Conservation (phyloP, 1,140 invertebrate genomes). For the Drosophila orosa region DNA sequence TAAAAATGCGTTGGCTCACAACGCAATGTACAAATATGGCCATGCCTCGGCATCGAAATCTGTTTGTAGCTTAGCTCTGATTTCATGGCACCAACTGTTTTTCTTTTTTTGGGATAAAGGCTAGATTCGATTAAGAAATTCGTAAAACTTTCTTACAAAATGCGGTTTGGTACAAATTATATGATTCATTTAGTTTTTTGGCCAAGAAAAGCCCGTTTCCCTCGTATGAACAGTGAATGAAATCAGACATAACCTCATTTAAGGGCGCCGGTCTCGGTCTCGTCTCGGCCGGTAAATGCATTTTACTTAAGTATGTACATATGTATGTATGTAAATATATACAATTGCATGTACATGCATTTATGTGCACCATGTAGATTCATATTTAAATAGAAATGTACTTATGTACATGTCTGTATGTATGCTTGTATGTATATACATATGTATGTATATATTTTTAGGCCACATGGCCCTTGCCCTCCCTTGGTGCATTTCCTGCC, state of each 20-base stretch:
- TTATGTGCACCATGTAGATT: background rate
- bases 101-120: background rate
- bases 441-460: conserved; percentile 7
- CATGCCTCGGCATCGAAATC: conserved; percentile 5
- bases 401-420: too few species aligned
- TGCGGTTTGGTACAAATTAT: background rate
- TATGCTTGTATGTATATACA: background rate
- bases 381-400: too few species aligned
- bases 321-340: background rate
- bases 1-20: conserved; percentile 28
- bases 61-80: conserved; percentile 20
- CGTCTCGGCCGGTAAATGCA: conserved; percentile 11
- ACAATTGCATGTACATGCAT: background rate
- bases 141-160: background rate
- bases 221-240: background rate
- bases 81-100: conserved; percentile 27
- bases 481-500: conserved; percentile 56
- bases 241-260: conserved; percentile 39
- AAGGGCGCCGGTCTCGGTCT: conserved; percentile 17
- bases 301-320: background rate
- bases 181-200: background rate
- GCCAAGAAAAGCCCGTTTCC: background rate
- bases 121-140: background rate
- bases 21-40: conserved; percentile 29
- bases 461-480: conserved; percentile 27